phyloP scores from a whole-genome alignment of 2,888 invertebrate species.

The Torymus tubicola region DNA sequence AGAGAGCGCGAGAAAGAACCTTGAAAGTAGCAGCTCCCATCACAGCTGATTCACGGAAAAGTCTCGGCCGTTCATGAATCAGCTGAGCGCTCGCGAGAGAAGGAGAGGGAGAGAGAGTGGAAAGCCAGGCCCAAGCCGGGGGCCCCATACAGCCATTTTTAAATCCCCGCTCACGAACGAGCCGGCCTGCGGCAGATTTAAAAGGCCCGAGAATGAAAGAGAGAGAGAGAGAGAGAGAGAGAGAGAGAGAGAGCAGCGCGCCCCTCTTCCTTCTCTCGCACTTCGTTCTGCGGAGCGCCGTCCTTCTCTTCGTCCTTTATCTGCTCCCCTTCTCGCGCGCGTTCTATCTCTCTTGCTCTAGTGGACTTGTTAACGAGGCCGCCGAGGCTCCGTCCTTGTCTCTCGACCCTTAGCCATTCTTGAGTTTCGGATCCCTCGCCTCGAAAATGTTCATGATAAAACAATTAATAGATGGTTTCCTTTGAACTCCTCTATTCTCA shows the following conservation, averaged over 20 bases:
- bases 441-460: background rate
- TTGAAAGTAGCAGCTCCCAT: constrained; percentile 22
- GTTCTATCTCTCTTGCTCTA: constrained; percentile 9
- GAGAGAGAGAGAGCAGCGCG: background rate
- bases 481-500: background rate
- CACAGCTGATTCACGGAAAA: constrained; percentile 53
- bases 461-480: constrained; percentile 1
- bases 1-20: background rate
- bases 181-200: constrained; percentile 44
- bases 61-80: constrained; percentile 24
- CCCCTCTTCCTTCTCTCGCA: constrained; percentile 13
- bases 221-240: too few relatives aligned
- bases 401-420: constrained; percentile 4
- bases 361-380: too few relatives aligned
- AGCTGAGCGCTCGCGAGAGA: constrained; percentile 34
- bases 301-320: constrained; percentile 19
- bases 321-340: constrained; percentile 31
- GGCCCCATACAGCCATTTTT: constrained; percentile 54
- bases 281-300: constrained; percentile 5
- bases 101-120: constrained; percentile 28
- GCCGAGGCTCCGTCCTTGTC: background rate
- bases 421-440: background rate
- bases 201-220: constrained; percentile 31
- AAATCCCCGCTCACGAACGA: constrained; percentile 50
- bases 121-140: constrained; percentile 6